phyloP scores from a whole-genome alignment of 2,888 invertebrate genomes.

The Drosophila infuscata region DNA sequence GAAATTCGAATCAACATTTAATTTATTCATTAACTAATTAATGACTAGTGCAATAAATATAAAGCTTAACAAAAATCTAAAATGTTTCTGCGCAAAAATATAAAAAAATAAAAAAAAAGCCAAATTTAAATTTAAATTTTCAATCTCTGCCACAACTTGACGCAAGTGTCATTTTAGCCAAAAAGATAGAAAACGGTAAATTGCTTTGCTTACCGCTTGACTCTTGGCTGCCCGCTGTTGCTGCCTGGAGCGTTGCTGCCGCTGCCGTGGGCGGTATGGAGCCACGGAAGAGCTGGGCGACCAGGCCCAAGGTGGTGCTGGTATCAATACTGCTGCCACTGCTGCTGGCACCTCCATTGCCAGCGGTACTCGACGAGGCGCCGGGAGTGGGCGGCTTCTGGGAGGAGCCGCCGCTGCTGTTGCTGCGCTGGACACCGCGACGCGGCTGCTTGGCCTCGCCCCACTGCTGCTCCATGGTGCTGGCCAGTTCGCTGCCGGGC shows the following conservation, averaged over 20 bases:
- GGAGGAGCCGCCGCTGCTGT: slow-evolving; percentile 31
- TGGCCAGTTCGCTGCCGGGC: slow-evolving; percentile 93
- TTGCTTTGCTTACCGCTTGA: slow-evolving; percentile 24
- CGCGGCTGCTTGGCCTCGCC: slow-evolving; percentile 85
- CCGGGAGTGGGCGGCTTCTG: slow-evolving; percentile 73
- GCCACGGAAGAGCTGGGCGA: slow-evolving; percentile 82
- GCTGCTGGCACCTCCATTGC: slow-evolving; percentile 49
- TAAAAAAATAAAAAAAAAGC: no score
- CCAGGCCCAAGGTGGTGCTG: slow-evolving; percentile 74
- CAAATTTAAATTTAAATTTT: neutral
- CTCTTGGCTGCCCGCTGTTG: slow-evolving; percentile 33
- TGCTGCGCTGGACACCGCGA: slow-evolving; percentile 69
- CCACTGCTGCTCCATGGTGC: slow-evolving; percentile 89
- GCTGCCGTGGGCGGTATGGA: slow-evolving; percentile 82
- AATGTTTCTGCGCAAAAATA: neutral
- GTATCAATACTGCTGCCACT: slow-evolving; percentile 65
- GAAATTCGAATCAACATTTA: no score
- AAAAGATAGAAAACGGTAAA: neutral
- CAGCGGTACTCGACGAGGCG: slow-evolving; percentile 9
- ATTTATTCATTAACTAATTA: neutral
- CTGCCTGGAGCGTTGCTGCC: slow-evolving; percentile 71
- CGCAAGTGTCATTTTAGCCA: neutral
- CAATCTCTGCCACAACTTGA: neutral
- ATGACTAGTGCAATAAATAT: neutral
- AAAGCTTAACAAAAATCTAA: neutral